A percentile compares a stretch with the other conserved stretches of the same genome.
These are phyloP conservation scores for Threskiornis aethiopicus DNA, from an alignment of 2,797 vertebrate genomes.

Conservation along the genomic window DNA sequence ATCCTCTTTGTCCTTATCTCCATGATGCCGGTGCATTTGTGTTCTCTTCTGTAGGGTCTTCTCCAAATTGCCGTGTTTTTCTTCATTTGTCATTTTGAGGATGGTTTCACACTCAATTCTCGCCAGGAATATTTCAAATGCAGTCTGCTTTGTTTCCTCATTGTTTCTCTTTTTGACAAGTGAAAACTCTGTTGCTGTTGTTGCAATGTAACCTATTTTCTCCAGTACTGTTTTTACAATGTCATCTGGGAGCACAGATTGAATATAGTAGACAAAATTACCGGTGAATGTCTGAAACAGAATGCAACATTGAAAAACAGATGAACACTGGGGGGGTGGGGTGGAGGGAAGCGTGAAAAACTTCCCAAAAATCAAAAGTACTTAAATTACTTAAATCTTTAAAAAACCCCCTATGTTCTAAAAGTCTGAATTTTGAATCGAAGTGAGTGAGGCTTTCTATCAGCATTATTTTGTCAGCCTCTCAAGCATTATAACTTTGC, in stretches of 20 bases:
- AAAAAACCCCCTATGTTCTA: background rate
- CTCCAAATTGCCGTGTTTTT: constrained; percentile 24
- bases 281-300: constrained; percentile 84
- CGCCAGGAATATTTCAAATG: constrained; percentile 85
- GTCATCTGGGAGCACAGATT: constrained; percentile 76
- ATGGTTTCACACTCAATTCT: constrained; percentile 77
- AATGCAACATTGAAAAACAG: background rate
- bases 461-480: background rate
- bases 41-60: constrained; percentile 51
- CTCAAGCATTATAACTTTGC: background rate
- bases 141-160: constrained; percentile 73
- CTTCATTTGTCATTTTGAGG: constrained; percentile 72
- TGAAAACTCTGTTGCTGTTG: constrained; percentile 75
- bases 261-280: constrained; percentile 84
- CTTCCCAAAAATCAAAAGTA: background rate
- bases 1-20: background rate
- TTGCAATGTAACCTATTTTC: constrained; percentile 81
- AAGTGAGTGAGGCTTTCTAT: background rate
- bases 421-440: background rate
- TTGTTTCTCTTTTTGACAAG: constrained; percentile 70
- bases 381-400: background rate
- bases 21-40: background rate
- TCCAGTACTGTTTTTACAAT: constrained; percentile 75
- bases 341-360: background rate
- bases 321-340: background rate